Evolutionary conservation across 2,888 invertebrate genomes (phyloP), one percentile per base, ranked within the genome.

Genomic region (Hypena proboscidalis): DNA sequence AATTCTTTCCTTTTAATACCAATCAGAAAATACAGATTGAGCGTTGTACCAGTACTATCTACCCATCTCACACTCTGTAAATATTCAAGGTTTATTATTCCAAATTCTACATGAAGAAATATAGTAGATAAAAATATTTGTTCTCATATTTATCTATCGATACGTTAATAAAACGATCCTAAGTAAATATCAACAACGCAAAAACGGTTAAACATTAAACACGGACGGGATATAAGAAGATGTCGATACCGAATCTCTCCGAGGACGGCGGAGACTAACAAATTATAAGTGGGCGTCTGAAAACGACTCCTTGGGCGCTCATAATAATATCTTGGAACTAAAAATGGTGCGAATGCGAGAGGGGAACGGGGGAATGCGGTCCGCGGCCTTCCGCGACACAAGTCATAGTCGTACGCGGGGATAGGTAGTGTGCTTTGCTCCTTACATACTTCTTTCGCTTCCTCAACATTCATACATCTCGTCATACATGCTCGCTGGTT

Each of bases 231-330:
- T 69, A 72, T 72, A 74, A 73, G 67, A 57, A 70, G 68, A 63
- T 71, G 58, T 65, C 64, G 61, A 66, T 67, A 66, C 63, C 44
- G 45, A 61, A 62, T 66, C 70, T 82, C 74, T 55, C 45, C 36
- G 80, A 72, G 80, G 68, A 67, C 77, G 70, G 72, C 74, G 71
- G 77, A 78, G 77, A 79, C 78, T 73, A 74, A 78, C 84, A 79
- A 85, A 85, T 85, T 85, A 88, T 84, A 85, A 81, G 79, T 75
- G 77, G 76, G 75, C 74, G 79, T 73, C 70, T 61, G 77, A 67
- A 71, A 86, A 89, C 80, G 80, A 71, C 84, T 85, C 89, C 89
- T 84, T 66, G 47, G 89, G 77, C 84, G 81, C 76, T 70, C 83
- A 78, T 88, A 79, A 84, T 83, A 80, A 85, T 85, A 86, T 84